phyloP scores from a whole-genome alignment of 2,797 vertebrate genomes.

The Pteropus rufus region DNA sequence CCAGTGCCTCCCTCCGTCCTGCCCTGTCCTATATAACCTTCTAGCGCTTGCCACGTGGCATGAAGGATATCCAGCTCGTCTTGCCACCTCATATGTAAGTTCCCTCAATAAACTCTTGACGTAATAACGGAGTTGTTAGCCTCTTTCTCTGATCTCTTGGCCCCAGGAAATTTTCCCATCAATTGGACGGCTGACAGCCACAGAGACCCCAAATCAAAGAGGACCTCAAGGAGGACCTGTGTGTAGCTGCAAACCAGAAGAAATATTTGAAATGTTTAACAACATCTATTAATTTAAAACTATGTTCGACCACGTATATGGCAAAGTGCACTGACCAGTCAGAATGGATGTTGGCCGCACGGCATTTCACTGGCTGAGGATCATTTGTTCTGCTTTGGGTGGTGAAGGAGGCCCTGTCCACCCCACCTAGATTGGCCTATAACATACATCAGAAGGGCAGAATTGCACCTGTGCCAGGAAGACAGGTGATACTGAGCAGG shows the following conservation, averaged over 20 bases:
- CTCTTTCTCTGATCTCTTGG: not conserved
- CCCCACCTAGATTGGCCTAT: not conserved
- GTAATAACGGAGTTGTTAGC: not conserved
- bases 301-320: accelerated
- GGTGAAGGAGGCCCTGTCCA: not conserved
- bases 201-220: not conserved
- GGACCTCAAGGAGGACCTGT: not conserved
- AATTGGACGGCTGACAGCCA: not conserved
- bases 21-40: not conserved
- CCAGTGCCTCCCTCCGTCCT: not conserved
- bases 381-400: not conserved
- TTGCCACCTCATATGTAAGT: not conserved
- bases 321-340: not conserved
- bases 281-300: not conserved
- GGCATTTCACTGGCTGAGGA: not conserved
- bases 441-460: not conserved
- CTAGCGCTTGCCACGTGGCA: not conserved
- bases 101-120: not conserved
- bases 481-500: not conserved
- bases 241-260: not conserved
- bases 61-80: not conserved
- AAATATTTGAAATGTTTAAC: not conserved
- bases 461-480: not conserved
- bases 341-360: not conserved
- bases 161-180: not conserved